Percentiles rank a stretch among this genome's conserved stretches.
These are phyloP conservation scores for Drosophila erecta DNA, from an alignment of 1,140 invertebrate species.

Conservation along the genomic window DNA sequence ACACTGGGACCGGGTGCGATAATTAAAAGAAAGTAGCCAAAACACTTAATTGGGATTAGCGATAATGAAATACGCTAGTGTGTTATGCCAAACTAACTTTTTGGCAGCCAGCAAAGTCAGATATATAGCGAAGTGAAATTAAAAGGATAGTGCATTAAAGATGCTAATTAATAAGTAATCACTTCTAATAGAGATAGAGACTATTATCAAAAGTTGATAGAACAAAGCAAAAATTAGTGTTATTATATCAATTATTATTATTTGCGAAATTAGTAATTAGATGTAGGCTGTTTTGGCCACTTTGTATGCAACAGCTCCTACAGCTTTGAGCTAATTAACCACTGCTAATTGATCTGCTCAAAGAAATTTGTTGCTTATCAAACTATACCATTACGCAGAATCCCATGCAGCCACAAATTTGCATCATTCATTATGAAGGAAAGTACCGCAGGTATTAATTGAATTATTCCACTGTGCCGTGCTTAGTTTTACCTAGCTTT, in stretches of 20 bases:
- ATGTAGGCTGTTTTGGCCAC: not conserved
- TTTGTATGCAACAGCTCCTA: not conserved
- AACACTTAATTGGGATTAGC: constrained; percentile 50
- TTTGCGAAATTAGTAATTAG: no score
- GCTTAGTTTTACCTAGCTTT: constrained; percentile 54
- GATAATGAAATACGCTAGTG: constrained; percentile 26
- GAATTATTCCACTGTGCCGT: constrained; percentile 36
- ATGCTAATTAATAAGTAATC: no score
- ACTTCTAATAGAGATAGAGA: no score
- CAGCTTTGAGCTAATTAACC: not conserved
- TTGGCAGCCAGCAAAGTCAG: constrained; percentile 5
- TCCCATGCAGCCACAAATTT: not conserved
- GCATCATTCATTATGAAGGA: not conserved
- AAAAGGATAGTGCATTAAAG: not conserved
- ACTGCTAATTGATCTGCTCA: not conserved
- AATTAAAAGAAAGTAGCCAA: constrained; percentile 63
- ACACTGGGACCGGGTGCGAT: constrained; percentile 56
- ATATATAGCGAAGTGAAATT: not conserved
- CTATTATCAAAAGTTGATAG: no score
- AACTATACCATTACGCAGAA: not conserved
- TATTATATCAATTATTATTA: no score
- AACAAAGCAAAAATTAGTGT: no score
- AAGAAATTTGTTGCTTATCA: not conserved
- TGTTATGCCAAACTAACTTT: constrained; percentile 24
- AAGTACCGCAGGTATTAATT: constrained; percentile 6